Evolutionary conservation across 2,797 vertebrate species (phyloP).

Genomic region (Phrynocephalus forsythii): DNA sequence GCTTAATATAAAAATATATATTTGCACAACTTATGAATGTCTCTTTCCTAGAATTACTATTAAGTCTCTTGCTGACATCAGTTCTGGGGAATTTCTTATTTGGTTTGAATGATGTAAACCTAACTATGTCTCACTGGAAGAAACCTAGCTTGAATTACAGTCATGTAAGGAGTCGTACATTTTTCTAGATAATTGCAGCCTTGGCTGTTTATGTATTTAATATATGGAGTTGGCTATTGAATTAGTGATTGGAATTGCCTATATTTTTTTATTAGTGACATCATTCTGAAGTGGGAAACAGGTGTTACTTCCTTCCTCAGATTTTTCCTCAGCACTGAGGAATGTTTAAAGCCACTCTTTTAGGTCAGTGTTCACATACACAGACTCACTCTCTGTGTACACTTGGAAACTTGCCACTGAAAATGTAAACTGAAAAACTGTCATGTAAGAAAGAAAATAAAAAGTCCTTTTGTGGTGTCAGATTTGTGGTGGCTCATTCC

Average conservation of each 20-base stretch:
- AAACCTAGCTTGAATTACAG: constrained; percentile 54
- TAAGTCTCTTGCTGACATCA: constrained; percentile 61
- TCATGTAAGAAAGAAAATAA: background rate
- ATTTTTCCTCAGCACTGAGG: background rate
- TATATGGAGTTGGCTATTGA: constrained; percentile 22
- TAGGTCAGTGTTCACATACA: background rate
- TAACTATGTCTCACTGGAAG: constrained; percentile 40
- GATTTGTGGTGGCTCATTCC: background rate
- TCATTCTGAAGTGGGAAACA: background rate
- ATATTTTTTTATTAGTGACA: constrained; percentile 14
- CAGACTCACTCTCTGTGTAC: background rate
- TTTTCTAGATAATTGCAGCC: constrained; percentile 31
- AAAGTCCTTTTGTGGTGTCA: background rate
- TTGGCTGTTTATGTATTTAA: constrained; percentile 41
- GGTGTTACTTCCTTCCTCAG: background rate
- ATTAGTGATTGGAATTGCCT: constrained; percentile 6
- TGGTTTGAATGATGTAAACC: constrained; percentile 53
- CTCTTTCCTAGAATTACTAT: constrained; percentile 51
- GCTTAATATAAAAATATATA: constrained; percentile 6
- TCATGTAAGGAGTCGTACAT: constrained; percentile 22
- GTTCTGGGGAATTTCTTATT: constrained; percentile 54
- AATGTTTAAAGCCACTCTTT: background rate
- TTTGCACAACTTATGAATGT: constrained; percentile 57
- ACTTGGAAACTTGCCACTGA: background rate
- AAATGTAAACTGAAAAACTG: background rate